phyloP scores from a whole-genome alignment of 2,888 invertebrate species.

The Hypolimnas misippus region DNA sequence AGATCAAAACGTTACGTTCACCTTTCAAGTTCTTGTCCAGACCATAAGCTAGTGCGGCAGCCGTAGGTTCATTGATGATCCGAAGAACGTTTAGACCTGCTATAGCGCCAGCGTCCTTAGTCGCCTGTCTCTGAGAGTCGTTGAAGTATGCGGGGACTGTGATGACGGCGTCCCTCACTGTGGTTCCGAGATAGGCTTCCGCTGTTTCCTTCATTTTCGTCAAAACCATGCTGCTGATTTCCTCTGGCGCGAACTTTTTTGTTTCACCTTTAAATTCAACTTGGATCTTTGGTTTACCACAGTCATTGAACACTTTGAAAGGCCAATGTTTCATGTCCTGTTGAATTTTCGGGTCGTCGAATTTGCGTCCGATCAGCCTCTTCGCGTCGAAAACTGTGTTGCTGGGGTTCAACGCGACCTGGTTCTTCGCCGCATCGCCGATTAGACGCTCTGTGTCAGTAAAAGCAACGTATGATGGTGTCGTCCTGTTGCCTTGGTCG shows the following conservation, averaged over 20 bases:
- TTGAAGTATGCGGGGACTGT: slow-evolving; percentile 93
- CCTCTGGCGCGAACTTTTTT: slow-evolving; percentile 87
- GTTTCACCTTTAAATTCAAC: slow-evolving; percentile 86
- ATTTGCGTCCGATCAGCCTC: slow-evolving; percentile 91
- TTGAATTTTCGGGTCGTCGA: slow-evolving; percentile 89
- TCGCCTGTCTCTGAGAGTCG: slow-evolving; percentile 90
- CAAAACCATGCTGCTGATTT: slow-evolving; percentile 90
- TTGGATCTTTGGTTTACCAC: slow-evolving; percentile 87
- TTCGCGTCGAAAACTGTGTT: slow-evolving; percentile 91
- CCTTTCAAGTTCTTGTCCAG: slow-evolving; percentile 89
- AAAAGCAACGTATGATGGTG: slow-evolving; percentile 90
- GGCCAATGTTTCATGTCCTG: slow-evolving; percentile 94
- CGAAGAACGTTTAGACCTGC: slow-evolving; percentile 94
- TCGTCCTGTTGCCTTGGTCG: slow-evolving; percentile 88
- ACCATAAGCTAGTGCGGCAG: slow-evolving; percentile 93
- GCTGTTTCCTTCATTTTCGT: slow-evolving; percentile 92
- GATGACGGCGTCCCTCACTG: slow-evolving; percentile 88
- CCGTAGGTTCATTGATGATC: too few relatives aligned
- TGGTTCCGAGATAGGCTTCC: slow-evolving; percentile 87
- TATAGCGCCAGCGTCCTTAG: slow-evolving; percentile 94
- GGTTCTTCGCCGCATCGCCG: slow-evolving; percentile 89
- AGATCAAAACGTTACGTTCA: slow-evolving; percentile 89
- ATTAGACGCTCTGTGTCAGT: slow-evolving; percentile 87
- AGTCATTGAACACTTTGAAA: slow-evolving; percentile 87
- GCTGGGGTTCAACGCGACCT: slow-evolving; percentile 88